phyloP scores from a whole-genome alignment of 1,140 invertebrate genomes.

The Brachionus angularis region DNA sequence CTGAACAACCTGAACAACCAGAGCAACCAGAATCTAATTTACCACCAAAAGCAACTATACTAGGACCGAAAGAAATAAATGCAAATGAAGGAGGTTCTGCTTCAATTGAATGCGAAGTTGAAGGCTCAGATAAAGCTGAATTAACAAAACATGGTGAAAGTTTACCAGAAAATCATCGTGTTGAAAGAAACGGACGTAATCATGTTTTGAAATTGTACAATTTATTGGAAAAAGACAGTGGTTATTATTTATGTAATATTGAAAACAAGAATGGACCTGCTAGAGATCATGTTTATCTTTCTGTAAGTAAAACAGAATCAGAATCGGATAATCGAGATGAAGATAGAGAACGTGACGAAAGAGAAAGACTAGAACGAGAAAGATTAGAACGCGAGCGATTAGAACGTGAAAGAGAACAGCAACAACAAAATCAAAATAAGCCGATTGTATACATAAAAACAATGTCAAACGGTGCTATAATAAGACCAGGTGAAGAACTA shows the following conservation, averaged over 20 bases:
- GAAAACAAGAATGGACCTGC: background rate
- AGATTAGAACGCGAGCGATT: background rate
- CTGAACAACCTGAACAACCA: background rate
- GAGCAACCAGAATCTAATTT: background rate
- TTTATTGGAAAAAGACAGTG: background rate
- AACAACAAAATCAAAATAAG: background rate
- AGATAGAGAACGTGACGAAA: too few species aligned
- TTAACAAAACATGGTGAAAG: constrained; percentile 1
- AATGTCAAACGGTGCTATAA: constrained; percentile 3
- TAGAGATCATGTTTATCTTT: constrained; percentile 31
- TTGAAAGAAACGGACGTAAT: background rate
- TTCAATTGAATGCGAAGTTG: constrained; percentile 12
- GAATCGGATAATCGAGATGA: background rate
- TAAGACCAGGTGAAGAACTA: background rate
- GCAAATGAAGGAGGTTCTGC: background rate
- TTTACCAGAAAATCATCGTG: background rate
- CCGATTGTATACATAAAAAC: constrained; percentile 28
- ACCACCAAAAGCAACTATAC: background rate
- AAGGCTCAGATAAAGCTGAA: background rate
- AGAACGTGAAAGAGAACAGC: background rate
- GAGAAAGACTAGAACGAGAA: background rate
- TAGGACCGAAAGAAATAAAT: background rate
- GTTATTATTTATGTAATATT: constrained; percentile 27
- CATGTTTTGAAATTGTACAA: constrained; percentile 17
- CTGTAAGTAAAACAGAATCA: background rate